Evolutionary conservation across 1,140 invertebrate species (phyloP).

Genomic region (Adoxophyes honmai): DNA sequence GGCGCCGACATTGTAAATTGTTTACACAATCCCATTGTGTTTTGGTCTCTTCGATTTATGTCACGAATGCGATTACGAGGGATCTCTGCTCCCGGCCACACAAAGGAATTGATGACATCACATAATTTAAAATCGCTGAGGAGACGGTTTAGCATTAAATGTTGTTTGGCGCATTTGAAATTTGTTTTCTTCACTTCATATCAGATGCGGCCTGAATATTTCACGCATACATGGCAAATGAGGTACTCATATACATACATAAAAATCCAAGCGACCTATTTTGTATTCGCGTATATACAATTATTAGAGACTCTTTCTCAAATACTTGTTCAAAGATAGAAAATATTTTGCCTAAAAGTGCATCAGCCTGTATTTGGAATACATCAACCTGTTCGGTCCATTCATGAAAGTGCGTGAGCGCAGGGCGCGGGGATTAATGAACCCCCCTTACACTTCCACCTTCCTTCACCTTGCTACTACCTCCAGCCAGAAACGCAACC

Average conservation of each 20-base stretch:
- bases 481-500: constrained; percentile 22
- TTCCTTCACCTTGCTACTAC: constrained; percentile 48
- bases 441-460: constrained; percentile 54
- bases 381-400: constrained; percentile 75
- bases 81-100: constrained; percentile 36
- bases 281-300: no score
- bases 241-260: not conserved
- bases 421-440: constrained; percentile 76
- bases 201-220: not conserved
- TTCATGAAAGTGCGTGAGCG: constrained; percentile 76
- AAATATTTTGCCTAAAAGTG: not conserved
- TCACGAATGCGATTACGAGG: not conserved
- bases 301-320: constrained; percentile 1
- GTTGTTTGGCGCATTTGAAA: constrained; percentile 25
- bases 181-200: constrained; percentile 1
- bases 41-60: constrained; percentile 1
- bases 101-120: constrained; percentile 57
- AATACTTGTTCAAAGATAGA: constrained; percentile 14
- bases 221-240: not conserved
- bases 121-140: constrained; percentile 33
- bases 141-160: constrained; percentile 23
- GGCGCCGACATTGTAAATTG: not conserved
- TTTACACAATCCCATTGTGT: constrained; percentile 3
- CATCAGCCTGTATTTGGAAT: constrained; percentile 54
- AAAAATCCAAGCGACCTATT: no score